Evolutionary conservation across 2,888 invertebrate species (phyloP).

Genomic region (Listrodromus nycthemerus): DNA sequence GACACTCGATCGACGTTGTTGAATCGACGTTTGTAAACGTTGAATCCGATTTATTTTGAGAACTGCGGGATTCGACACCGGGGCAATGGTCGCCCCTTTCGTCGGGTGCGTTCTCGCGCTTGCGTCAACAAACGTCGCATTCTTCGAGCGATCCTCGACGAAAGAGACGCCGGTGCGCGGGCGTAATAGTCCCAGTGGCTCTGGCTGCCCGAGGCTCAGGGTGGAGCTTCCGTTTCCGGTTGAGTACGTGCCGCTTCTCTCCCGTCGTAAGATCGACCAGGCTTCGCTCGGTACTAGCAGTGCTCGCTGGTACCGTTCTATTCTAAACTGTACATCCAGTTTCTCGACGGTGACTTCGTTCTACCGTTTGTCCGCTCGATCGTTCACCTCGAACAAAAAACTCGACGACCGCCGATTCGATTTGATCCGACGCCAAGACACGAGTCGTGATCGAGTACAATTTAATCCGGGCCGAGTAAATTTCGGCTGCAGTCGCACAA

Average conservation of each 20-base stretch:
- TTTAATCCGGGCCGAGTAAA: conserved; percentile 42
- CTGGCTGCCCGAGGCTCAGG: conserved; percentile 70
- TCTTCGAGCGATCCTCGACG: conserved; percentile 50
- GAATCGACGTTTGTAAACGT: not conserved
- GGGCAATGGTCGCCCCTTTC: conserved; percentile 48
- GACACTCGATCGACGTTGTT: conserved; percentile 16
- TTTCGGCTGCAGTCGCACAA: conserved; percentile 34
- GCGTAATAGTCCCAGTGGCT: conserved; percentile 16
- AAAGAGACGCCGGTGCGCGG: conserved; percentile 15
- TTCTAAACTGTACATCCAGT: not conserved
- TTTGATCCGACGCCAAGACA: conserved; percentile 36
- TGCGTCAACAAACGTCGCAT: conserved; percentile 63
- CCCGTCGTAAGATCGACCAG: conserved; percentile 32
- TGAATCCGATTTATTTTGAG: conserved; percentile 16
- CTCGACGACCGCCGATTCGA: not conserved
- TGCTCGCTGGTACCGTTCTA: conserved; percentile 30
- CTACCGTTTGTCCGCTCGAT: not conserved
- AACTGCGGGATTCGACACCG: not conserved
- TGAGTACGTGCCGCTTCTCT: conserved; percentile 79
- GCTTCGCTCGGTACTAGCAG: not conserved
- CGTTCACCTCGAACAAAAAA: not conserved
- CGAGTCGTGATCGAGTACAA: conserved; percentile 39
- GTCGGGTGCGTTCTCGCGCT: conserved; percentile 53
- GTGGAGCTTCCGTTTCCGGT: conserved; percentile 84
- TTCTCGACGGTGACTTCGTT: not conserved